Conservation (phyloP, 1,140 invertebrate genomes). For the Pseudobourletiella spinata region DNA sequence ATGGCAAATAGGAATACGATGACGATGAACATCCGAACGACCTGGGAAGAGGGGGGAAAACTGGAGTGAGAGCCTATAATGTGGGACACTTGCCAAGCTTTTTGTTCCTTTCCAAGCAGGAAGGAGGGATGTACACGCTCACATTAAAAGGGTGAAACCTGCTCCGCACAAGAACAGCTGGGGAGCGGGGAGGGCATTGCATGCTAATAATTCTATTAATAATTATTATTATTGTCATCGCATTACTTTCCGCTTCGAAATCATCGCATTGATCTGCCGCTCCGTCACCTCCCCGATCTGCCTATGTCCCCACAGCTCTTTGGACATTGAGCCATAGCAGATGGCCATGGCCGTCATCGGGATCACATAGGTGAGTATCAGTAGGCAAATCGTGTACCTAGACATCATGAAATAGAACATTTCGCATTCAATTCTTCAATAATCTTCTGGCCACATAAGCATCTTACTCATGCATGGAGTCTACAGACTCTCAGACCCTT, state of each 20-base stretch:
- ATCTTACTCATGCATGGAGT: no score
- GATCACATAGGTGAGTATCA: conserved; percentile 79
- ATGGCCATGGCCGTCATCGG: conserved; percentile 79
- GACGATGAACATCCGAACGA: conserved; percentile 75
- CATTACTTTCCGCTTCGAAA: conserved; percentile 76
- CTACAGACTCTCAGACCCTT: no score
- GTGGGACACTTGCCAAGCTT: no score
- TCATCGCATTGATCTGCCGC: conserved; percentile 69
- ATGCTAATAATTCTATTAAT: no score
- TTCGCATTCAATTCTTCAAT: no score
- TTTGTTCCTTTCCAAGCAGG: not conserved
- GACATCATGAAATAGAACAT: no score
- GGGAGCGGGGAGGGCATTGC: no score
- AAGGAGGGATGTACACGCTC: no score
- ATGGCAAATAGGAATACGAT: conserved; percentile 55
- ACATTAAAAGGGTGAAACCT: no score
- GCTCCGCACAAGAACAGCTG: no score
- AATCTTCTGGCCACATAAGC: conserved; percentile 27
- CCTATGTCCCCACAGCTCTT: conserved; percentile 58
- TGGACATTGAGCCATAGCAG: conserved; percentile 76
- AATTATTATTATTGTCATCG: not conserved
- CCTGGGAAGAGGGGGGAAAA: conserved; percentile 76
- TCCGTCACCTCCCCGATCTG: conserved; percentile 83
- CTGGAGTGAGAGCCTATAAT: no score
- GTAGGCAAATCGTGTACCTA: conserved; percentile 81